Conservation (phyloP, 2,888 invertebrate genomes). For the Limnephilus rhombicus region DNA sequence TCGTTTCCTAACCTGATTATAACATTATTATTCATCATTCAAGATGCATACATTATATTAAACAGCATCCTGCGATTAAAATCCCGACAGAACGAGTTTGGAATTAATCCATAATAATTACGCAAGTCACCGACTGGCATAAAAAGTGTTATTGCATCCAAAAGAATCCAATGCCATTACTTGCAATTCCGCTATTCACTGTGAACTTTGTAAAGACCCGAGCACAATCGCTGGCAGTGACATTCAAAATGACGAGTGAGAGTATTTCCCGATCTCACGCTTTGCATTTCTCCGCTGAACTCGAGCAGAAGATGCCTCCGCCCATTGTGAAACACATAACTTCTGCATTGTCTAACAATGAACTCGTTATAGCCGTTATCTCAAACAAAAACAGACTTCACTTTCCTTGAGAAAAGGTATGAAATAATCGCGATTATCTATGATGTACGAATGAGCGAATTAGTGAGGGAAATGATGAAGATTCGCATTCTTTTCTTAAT, state of each 20-base stretch:
- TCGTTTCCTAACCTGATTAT: background rate
- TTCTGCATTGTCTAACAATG: slow-evolving; percentile 33
- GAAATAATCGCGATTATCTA: slow-evolving; percentile 19
- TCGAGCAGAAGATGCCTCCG: background rate
- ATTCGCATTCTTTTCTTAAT: background rate
- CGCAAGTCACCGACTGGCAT: background rate
- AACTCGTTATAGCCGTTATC: background rate
- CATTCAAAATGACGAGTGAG: slow-evolving; percentile 19
- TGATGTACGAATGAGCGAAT: slow-evolving; percentile 15
- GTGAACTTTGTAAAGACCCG: background rate
- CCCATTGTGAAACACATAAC: background rate
- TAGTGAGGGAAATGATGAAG: background rate
- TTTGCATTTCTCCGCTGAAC: background rate
- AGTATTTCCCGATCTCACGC: slow-evolving; percentile 9
- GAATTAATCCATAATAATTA: background rate
- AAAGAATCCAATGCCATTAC: background rate
- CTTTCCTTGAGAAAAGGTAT: slow-evolving; percentile 35
- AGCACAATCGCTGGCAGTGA: slow-evolving; percentile 30
- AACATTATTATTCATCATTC: background rate
- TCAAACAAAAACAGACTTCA: slow-evolving; percentile 21
- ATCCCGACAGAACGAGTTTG: background rate
- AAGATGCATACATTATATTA: background rate
- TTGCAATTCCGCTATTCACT: background rate
- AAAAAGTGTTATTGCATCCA: background rate
- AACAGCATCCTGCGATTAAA: background rate